Conservation (phyloP, 1,140 invertebrate genomes). For the Cephus cinctus region DNA sequence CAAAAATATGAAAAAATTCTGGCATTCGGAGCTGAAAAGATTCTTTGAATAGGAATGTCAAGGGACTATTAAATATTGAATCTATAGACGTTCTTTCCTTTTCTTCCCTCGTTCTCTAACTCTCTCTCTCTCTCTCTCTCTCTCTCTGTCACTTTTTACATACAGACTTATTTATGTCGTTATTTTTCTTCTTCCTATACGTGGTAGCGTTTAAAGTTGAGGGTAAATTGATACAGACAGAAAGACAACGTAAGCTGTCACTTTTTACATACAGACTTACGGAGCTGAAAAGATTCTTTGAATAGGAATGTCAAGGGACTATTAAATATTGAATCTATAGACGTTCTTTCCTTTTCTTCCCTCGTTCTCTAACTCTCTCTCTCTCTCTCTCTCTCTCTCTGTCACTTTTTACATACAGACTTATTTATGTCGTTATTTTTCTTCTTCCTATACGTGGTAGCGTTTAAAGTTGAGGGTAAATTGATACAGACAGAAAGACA, state of each 20-base stretch:
- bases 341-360: conserved; percentile 36
- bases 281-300: too few relatives aligned
- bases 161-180: background rate
- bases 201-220: conserved; percentile 10
- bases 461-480: conserved; percentile 11
- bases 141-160: conserved; percentile 20
- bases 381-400: conserved; percentile 29
- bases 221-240: conserved; percentile 12
- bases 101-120: too few relatives aligned
- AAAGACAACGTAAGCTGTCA: too few relatives aligned
- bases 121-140: too few relatives aligned
- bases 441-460: conserved; percentile 2
- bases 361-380: too few relatives aligned
- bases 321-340: conserved; percentile 34
- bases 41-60: conserved; percentile 40
- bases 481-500: conserved; percentile 14
- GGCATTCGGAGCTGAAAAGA: too few relatives aligned
- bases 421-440: conserved; percentile 2
- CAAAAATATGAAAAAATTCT: conserved; percentile 6
- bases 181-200: conserved; percentile 4
- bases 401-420: conserved; percentile 18
- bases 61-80: too few relatives aligned
- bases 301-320: conserved; percentile 40
- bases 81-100: conserved; percentile 36
- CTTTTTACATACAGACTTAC: too few relatives aligned